Base-by-base conservation (phyloP, 2,888 invertebrate species). In the Adineta ricciae region DNA sequence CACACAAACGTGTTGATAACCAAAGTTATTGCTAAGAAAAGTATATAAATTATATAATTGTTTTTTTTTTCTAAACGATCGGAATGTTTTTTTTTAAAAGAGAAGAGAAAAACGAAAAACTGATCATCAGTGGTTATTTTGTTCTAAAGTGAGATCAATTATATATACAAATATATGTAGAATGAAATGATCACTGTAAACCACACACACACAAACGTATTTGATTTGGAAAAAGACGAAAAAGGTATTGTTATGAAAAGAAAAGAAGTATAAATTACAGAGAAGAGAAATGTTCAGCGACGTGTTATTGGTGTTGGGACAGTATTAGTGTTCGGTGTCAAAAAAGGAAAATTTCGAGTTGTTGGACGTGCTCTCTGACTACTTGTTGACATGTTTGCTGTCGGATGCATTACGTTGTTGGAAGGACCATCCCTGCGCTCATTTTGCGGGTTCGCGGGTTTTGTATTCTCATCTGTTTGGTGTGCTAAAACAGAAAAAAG, bases 301-400 rank as follows among this genome's bases (percentile, higher is more conserved):
- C 64, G 64, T 64, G 64, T 64, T 64, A 32, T 64, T 19, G 64
- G 64, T 64, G 64, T 64, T 24, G 32, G 64, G 32, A 27, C 5
- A 41, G 38, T 78, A 41, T 46, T 46, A 11, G 38, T 78, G 11
- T 38, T 78, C 2, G 78, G 41, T 78, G 78, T 41, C 41, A 78
- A 41, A 24, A 78, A 78, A 41, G 78, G 78, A 78, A 78, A 78
- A 41, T 78, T 78, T 41, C 78, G 78, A 41, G 41, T 11, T n/a
- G 78, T 9, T 78, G 21, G 41, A 78, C 78, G 78, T 41, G 41
- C 7, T 78, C 8, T 78, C 32, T 64, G 64, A 64, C 64, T 19
- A 32, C 32, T 19, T 64, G 32, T 32, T 5, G 11, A 32, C 0
- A 64, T 14, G 32, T 64, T 64, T 36, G 64, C 27, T 32, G 16